phyloP scores from a whole-genome alignment of 1,140 invertebrate species.

The Meloidogyne chitwoodi region DNA sequence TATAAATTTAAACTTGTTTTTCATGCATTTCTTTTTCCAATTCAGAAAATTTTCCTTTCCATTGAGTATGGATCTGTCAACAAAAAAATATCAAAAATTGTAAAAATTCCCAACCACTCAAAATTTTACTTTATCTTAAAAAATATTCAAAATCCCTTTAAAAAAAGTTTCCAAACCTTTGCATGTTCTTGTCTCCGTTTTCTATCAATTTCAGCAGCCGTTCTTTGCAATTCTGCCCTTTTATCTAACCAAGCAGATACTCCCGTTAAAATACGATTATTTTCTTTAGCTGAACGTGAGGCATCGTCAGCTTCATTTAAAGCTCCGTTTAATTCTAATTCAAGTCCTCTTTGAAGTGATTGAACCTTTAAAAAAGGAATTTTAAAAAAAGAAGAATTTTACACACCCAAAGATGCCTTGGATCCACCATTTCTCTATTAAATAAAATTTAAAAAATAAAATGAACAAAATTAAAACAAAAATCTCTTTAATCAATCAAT shows the following conservation, averaged over 20 bases:
- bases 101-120: too few relatives aligned
- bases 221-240: background rate
- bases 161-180: background rate
- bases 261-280: background rate
- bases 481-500: background rate
- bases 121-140: too few relatives aligned
- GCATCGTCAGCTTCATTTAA: constrained; percentile 14
- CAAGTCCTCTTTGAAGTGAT: constrained; percentile 9
- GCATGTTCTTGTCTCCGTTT: background rate
- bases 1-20: background rate
- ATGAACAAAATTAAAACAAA: background rate
- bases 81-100: too few relatives aligned
- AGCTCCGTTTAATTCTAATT: constrained; percentile 17
- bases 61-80: background rate
- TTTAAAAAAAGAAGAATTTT: background rate
- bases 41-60: constrained; percentile 3
- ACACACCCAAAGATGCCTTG: background rate
- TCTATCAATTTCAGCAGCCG: constrained; percentile 9
- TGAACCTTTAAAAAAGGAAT: background rate
- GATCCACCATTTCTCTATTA: background rate
- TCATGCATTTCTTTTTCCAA: constrained; percentile 20
- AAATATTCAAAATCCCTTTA: too few relatives aligned
- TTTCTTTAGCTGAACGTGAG: constrained; percentile 3
- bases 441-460: too few relatives aligned
- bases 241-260: constrained; percentile 7